Conservation (phyloP, 92 coral and sea anemone species). For the Umimayanthus kanabou region DNA sequence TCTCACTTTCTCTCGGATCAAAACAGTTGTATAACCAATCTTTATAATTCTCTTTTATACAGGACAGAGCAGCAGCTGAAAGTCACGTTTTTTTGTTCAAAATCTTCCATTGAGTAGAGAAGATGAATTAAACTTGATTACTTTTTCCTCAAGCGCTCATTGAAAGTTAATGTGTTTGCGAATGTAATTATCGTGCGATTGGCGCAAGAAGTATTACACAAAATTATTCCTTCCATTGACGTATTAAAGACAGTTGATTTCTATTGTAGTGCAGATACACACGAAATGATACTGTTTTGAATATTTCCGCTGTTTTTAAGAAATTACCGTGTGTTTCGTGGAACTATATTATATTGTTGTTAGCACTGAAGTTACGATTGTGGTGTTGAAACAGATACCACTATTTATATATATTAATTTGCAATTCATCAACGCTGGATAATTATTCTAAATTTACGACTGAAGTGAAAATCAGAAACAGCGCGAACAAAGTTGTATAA, state of each 20-base stretch:
- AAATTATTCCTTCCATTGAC: neutral
- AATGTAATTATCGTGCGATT: neutral
- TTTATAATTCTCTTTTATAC: neutral
- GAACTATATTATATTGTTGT: neutral
- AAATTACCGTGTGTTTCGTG: conserved; percentile 6
- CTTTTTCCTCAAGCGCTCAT: neutral
- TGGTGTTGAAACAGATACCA: neutral
- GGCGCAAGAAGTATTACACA: neutral
- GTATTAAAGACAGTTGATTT: neutral
- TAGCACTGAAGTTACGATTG: neutral
- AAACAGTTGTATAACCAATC: neutral
- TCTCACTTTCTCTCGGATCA: neutral
- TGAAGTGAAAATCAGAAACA: neutral
- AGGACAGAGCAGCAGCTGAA: neutral
- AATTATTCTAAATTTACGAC: neutral
- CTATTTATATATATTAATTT: neutral
- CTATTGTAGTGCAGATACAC: neutral
- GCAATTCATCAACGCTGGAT: neutral
- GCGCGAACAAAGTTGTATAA: neutral
- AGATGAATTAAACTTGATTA: conserved; percentile 4
- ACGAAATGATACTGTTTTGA: conserved; percentile 1
- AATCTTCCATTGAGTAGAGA: neutral
- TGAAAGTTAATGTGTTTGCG: conserved; percentile 14
- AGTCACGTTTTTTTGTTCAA: neutral
- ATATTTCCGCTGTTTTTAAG: conserved; percentile 4